phyloP scores from a whole-genome alignment of 2,797 vertebrate genomes.

The Mormyrops attenuatus region DNA sequence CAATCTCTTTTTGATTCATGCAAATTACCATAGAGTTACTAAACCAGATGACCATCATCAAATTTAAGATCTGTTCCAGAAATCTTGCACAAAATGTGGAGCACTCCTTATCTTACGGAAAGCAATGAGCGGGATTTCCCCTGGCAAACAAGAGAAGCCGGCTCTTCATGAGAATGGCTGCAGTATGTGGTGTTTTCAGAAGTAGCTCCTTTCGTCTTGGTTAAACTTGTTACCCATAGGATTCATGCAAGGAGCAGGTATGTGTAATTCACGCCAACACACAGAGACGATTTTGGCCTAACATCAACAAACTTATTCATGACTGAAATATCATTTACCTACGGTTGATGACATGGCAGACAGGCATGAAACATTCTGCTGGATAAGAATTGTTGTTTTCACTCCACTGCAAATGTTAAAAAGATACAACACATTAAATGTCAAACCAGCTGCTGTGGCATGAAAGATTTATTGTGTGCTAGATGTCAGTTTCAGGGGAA shows the following conservation, averaged over 20 bases:
- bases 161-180: background rate
- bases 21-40: background rate
- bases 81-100: background rate
- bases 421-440: background rate
- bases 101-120: background rate
- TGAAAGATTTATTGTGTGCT: background rate
- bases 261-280: background rate
- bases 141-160: background rate
- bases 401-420: background rate
- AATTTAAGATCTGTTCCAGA: background rate
- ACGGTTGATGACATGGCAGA: background rate
- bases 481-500: background rate
- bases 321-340: background rate
- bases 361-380: background rate
- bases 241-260: background rate
- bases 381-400: background rate
- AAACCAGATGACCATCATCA: background rate
- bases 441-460: background rate
- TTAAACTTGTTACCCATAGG: background rate
- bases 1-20: background rate
- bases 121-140: background rate
- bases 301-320: background rate
- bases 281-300: background rate
- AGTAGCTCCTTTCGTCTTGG: background rate
- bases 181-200: background rate